Conservation (phyloP, 2,888 invertebrate genomes). For the Folsomia candida region DNA sequence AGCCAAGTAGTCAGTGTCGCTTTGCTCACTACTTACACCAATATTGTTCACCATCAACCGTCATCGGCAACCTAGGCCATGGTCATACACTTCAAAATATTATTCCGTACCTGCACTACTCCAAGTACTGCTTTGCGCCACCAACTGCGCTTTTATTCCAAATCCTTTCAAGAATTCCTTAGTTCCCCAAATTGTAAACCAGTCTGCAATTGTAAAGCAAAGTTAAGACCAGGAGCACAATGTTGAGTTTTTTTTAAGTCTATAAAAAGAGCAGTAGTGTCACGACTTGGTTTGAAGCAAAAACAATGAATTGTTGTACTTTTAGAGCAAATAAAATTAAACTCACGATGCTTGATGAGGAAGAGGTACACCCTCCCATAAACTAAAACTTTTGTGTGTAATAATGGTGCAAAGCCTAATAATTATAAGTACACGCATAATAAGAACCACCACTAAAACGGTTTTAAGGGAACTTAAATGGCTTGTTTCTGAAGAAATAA, state of each 20-base stretch:
- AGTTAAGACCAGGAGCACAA: neutral
- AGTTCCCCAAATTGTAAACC: neutral
- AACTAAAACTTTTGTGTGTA: too few relatives aligned
- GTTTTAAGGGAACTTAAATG: too few relatives aligned
- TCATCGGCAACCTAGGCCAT: neutral
- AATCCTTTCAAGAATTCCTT: conserved; percentile 3
- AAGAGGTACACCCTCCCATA: too few relatives aligned
- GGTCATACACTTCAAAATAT: neutral
- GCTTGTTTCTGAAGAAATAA: too few relatives aligned
- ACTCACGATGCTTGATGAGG: neutral
- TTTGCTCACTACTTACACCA: neutral
- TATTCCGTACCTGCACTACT: too few relatives aligned
- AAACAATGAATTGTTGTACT: neutral
- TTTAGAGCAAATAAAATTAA: neutral
- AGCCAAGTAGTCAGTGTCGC: neutral
- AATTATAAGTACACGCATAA: too few relatives aligned
- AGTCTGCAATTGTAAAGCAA: conserved; percentile 3
- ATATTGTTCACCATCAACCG: too few relatives aligned
- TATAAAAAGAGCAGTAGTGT: neutral
- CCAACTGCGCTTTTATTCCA: conserved; percentile 4
- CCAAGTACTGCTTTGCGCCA: too few relatives aligned
- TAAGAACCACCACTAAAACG: too few relatives aligned
- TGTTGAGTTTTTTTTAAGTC: neutral
- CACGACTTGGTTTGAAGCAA: neutral
- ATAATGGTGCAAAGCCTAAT: too few relatives aligned